phyloP scores from a whole-genome alignment of 1,140 invertebrate species.

The Drosophila eugracilis region DNA sequence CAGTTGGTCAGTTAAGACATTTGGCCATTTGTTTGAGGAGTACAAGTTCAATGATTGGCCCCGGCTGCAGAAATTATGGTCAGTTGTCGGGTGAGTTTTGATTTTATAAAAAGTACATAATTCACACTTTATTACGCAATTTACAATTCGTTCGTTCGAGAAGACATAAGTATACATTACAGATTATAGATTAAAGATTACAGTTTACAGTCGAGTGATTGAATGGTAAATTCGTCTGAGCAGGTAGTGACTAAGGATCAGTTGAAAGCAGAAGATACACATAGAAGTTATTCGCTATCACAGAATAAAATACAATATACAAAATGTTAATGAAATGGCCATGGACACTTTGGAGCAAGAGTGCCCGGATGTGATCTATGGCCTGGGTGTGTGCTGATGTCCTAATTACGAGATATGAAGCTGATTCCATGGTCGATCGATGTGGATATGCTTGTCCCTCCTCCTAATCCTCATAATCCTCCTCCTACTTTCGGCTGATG shows the following conservation, averaged over 20 bases:
- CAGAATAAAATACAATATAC: slow-evolving; percentile 77
- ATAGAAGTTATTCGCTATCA: slow-evolving; percentile 78
- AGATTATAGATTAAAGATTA: slow-evolving; percentile 48
- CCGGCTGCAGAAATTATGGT: slow-evolving; percentile 30
- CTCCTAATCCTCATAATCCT: slow-evolving; percentile 35
- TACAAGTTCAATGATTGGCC: slow-evolving; percentile 76
- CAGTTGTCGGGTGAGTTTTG: slow-evolving; percentile 46
- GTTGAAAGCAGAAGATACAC: slow-evolving; percentile 47
- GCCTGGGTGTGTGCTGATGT: slow-evolving; percentile 61
- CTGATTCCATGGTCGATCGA: slow-evolving; percentile 76
- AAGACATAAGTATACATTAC: slow-evolving; percentile 48
- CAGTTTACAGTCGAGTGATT: slow-evolving; percentile 38
- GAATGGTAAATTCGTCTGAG: slow-evolving; percentile 75
- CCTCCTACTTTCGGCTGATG: slow-evolving; percentile 43
- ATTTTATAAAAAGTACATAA: slow-evolving; percentile 84
- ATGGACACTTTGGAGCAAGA: slow-evolving; percentile 21
- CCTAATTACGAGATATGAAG: slow-evolving; percentile 83
- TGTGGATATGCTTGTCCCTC: slow-evolving; percentile 36
- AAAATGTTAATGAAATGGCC: slow-evolving; percentile 69
- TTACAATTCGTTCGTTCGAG: slow-evolving; percentile 60
- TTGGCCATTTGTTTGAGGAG: slow-evolving; percentile 52
- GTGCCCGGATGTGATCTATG: slow-evolving; percentile 11
- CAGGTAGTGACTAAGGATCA: slow-evolving; percentile 75
- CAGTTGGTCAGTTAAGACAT: slow-evolving; percentile 59
- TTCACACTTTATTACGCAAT: slow-evolving; percentile 80